Conservation (phyloP, 2,888 invertebrate genomes). For the Sarcophaga carnaria region DNA sequence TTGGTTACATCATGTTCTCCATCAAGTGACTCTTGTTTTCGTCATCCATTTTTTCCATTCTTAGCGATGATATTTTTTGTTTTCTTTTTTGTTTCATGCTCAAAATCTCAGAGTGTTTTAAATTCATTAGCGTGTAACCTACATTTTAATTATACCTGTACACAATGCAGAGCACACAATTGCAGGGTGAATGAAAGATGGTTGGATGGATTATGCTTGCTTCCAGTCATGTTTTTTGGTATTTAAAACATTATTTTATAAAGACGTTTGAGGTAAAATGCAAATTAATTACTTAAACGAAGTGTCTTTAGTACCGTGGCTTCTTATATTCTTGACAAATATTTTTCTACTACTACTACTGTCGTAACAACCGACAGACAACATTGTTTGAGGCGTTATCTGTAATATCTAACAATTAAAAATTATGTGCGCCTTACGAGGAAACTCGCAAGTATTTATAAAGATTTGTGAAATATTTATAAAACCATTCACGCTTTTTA, state of each 20-base stretch:
- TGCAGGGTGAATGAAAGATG: neutral
- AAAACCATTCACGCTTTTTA: no score
- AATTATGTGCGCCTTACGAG: no score
- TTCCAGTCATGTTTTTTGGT: conserved; percentile 34
- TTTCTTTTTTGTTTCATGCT: conserved; percentile 8
- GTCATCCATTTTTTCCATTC: neutral
- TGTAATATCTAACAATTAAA: no score
- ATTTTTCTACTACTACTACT: no score
- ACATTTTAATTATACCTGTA: conserved; percentile 66
- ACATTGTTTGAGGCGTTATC: no score
- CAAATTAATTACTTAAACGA: conserved; percentile 67
- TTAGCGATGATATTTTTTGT: neutral
- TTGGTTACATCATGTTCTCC: conserved; percentile 18
- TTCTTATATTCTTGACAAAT: no score
- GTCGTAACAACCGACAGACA: no score
- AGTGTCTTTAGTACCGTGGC: conserved; percentile 22
- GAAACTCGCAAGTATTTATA: no score
- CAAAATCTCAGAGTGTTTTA: conserved; percentile 63
- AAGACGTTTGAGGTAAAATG: conserved; percentile 67
- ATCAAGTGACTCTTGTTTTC: conserved; percentile 23
- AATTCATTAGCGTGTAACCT: conserved; percentile 69
- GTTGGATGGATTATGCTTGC: conserved; percentile 27
- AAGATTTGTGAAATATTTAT: no score
- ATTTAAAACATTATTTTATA: conserved; percentile 61
- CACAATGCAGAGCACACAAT: conserved; percentile 34